Conservation (phyloP, 2,113 vertebrate genomes). For the Panthera leo region DNA sequence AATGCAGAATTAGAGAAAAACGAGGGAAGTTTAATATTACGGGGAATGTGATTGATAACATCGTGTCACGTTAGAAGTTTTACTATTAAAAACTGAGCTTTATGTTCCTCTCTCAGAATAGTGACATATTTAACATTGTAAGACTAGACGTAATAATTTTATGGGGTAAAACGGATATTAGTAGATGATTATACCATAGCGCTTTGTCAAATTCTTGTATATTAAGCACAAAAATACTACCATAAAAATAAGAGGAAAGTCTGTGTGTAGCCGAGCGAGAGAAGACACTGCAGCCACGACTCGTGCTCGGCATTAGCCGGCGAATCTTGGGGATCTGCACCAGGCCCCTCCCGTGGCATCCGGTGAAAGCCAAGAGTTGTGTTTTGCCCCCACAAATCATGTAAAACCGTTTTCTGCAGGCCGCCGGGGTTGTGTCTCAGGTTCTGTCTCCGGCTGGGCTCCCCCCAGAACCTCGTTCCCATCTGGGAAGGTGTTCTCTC, state of each 20-base stretch:
- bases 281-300: neutral
- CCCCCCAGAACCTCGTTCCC: rapidly evolving
- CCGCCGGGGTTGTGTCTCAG: rapidly evolving
- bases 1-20: constrained; percentile 85
- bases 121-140: constrained; percentile 86
- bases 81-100: constrained; percentile 85
- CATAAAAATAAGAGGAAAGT: constrained; percentile 77
- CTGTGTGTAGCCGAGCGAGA: constrained; percentile 46
- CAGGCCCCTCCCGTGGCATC: rapidly evolving
- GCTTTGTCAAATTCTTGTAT: constrained; percentile 85
- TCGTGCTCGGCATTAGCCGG: rapidly evolving
- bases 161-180: constrained; percentile 84
- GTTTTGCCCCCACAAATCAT: neutral
- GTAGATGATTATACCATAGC: constrained; percentile 81
- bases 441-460: rapidly evolving
- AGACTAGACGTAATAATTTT: constrained; percentile 85
- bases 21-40: constrained; percentile 76
- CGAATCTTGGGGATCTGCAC: rapidly evolving
- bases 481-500: neutral
- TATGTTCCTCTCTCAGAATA: constrained; percentile 75
- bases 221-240: constrained; percentile 82
- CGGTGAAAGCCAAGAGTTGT: rapidly evolving
- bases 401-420: neutral
- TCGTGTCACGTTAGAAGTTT: constrained; percentile 78
- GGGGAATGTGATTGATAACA: constrained; percentile 80